Base-by-base conservation (phyloP, 2,113 vertebrate genomes). In the Phalacrocorax pelagicus region DNA sequence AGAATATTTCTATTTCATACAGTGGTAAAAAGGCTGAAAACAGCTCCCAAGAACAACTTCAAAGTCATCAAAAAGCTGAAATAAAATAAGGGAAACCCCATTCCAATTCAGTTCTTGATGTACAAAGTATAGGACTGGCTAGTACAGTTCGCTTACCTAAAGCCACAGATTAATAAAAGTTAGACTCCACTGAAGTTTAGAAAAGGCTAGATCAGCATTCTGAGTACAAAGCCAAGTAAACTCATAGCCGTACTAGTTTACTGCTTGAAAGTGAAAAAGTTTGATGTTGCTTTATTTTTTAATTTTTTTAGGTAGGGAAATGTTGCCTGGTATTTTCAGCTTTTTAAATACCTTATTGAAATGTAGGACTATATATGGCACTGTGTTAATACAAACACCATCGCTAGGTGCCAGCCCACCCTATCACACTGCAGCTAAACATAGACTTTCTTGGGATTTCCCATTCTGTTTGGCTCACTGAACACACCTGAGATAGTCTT, bases 51-150 rank as follows among this genome's bases (percentile, higher is more conserved):
- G 70, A 92, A 74, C 58, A 89, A 81, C 78, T 79, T 91, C 58
- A 92, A 86, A 95, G 73, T 49, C 38, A 34, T 75, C 54, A 91
- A 89, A 96, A 88, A 23, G 20, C 49, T 94, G 88, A 91, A 80
- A 84, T 85, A 66, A 88, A 91, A 51, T 59, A 59, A 77, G 67
- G 27, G 54, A 82, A 97, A 70, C 57, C 49, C 62, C 57, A 85
- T 80, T 85, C 61, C 87, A 59, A 95, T 90, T 57, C 91, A 34
- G 42, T 69, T 94, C 40, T 34, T 75, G 74, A 90, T 82, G 66
- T 90, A 91, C 34, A 82, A 92, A 87, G 70, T 20, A 20, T 36
- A 65, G 36, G 30, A 72, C 49, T 58, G 51, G 74, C 79, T 88
- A 70, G 92, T 46, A 38, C 26, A 85, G 70, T 79, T 90, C 3